Evolutionary conservation across 2,888 invertebrate genomes (phyloP).

Genomic region (Phytoseiulus persimilis): DNA sequence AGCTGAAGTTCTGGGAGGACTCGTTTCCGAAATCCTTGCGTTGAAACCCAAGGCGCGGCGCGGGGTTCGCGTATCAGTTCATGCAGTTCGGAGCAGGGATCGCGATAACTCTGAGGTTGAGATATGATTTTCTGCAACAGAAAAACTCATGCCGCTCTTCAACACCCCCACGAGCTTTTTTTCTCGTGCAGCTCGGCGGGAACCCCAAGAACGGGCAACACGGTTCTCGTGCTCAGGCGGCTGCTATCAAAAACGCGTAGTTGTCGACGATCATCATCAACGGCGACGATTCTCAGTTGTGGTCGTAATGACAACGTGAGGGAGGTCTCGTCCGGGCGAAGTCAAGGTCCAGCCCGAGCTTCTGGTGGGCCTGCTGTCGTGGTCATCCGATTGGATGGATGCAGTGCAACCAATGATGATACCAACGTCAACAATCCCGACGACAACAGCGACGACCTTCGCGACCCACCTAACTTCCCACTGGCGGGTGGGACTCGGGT

Average conservation of each 20-base stretch:
- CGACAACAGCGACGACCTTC: neutral
- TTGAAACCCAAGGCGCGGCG: too few relatives aligned
- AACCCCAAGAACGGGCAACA: neutral
- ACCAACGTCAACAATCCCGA: neutral
- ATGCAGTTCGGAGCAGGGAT: too few relatives aligned
- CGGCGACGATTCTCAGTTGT: neutral
- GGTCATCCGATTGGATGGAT: constrained; percentile 5
- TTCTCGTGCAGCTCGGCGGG: neutral
- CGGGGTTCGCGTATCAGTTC: too few relatives aligned
- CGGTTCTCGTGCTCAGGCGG: neutral
- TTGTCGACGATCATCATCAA: neutral
- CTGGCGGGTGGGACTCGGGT: neutral
- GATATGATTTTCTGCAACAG: neutral
- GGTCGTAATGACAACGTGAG: neutral
- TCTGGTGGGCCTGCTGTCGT: neutral
- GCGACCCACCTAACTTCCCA: neutral
- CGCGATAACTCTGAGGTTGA: too few relatives aligned
- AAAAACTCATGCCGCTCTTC: neutral
- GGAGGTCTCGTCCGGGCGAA: neutral
- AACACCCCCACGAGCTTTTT: neutral
- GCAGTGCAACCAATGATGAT: neutral
- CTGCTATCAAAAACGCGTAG: neutral
- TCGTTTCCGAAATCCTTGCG: too few relatives aligned
- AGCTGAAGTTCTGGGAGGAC: too few relatives aligned
- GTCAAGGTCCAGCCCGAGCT: neutral